Base-by-base conservation (phyloP, 2,113 vertebrate species). In the Seriola rivoliana region DNA sequence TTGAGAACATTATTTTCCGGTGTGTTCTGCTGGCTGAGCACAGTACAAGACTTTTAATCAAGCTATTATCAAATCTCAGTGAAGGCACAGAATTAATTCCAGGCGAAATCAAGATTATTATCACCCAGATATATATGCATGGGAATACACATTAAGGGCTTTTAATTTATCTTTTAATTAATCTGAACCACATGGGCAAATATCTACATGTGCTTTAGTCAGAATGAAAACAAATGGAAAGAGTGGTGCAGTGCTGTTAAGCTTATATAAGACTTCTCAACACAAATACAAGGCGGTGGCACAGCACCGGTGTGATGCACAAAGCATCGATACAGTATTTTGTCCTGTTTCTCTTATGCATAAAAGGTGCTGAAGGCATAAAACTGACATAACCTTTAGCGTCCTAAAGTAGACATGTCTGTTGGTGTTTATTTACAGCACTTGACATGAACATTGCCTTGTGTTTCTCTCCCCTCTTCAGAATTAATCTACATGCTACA, bases 171-270 rank as follows among this genome's bases (percentile, higher is more conserved):
- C 52, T 82, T 77, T 73, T 75, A 76, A 66, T 82, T 72, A 52
- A 76, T 87, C 50, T 73, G 29, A 65, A 74, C 38, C 2, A 3
- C 17, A 64, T 10, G 73, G 38, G 46, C 63, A 58, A 68, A 87
- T 77, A 69, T 65, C 75, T 75, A 88, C 80, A 82, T 92, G 75
- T 88, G 75, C 14, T 42, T 79, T 19, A 77, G 73, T 86, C 48
- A 57, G 13, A 64, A 52, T 60, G 6, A 88, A 78, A 87, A 83
- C 71, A 80, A 81, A 78, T 69, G 59, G 8, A 48, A 17, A 12
- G 40, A 44, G 50, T 21, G 19, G 57, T 66, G 10, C 10, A 2
- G 21, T 21, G 12, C 78, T 62, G 48, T 55, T 63, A 12, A 68
- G 68, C 34, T 80, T 50, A 4, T 9, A 17, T 42, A 74, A 65